These are phyloP conservation scores for Liparis tanakae DNA, from an alignment of 2,797 vertebrate species.

Conservation along the genomic window DNA sequence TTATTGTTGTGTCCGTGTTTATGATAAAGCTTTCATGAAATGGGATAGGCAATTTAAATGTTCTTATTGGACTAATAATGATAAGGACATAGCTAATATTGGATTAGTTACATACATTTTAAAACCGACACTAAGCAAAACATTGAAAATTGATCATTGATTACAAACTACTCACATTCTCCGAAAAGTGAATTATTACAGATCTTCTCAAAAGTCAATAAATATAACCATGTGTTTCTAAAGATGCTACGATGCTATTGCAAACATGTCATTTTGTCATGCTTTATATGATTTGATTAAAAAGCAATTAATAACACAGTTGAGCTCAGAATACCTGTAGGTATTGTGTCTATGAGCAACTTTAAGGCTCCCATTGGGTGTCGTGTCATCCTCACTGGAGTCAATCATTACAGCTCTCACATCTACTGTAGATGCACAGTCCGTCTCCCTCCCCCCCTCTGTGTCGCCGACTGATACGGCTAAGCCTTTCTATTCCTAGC, in stretches of 20 bases:
- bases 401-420: slow-evolving; percentile 44
- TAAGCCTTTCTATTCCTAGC: slow-evolving; percentile 85
- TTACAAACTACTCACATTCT: neutral
- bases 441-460: slow-evolving; percentile 19
- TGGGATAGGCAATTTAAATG: too few species aligned
- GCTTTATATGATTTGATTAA: neutral
- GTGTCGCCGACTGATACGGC: slow-evolving; percentile 62
- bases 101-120: slow-evolving; percentile 1
- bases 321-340: neutral
- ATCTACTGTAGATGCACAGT: slow-evolving; percentile 42
- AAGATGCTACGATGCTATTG: neutral
- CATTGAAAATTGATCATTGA: slow-evolving; percentile 1
- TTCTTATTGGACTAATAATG: too few species aligned
- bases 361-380: neutral
- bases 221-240: neutral
- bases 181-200: neutral
- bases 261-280: neutral
- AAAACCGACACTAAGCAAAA: neutral
- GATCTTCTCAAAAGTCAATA: neutral
- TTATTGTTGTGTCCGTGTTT: neutral
- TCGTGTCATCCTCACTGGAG: slow-evolving; percentile 26
- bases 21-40: neutral
- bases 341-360: slow-evolving; percentile 6
- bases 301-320: neutral
- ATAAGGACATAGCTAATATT: neutral